Conservation (phyloP, 2,113 vertebrate species). For the Pelecanus crispus region DNA sequence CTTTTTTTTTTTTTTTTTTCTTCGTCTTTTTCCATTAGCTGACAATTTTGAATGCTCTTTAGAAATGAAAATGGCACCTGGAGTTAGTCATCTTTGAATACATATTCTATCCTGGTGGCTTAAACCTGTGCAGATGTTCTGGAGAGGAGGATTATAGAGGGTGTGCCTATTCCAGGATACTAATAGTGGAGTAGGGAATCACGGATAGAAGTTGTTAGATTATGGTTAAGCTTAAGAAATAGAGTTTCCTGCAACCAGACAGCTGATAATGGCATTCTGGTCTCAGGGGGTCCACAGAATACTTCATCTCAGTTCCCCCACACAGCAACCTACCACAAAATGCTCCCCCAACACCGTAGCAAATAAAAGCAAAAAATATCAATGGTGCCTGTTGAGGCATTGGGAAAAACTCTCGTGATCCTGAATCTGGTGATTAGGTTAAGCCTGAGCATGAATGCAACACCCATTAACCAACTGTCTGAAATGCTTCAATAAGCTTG, state of each 20-base stretch:
- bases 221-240: not conserved
- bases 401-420: not conserved
- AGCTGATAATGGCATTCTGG: not conserved
- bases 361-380: not conserved
- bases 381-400: not conserved
- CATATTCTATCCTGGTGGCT: not conserved
- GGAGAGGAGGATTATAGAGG: not conserved
- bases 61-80: not conserved
- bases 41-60: not conserved
- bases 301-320: not conserved
- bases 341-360: not conserved
- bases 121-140: not conserved
- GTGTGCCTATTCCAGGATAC: not conserved
- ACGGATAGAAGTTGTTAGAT: not conserved
- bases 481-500: not conserved
- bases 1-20: not conserved
- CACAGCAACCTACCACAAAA: not conserved
- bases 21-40: not conserved
- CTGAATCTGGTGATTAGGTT: not conserved
- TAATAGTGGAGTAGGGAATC: not conserved
- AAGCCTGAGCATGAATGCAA: not conserved
- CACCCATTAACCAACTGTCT: not conserved
- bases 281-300: not conserved
- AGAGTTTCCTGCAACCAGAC: not conserved
- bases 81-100: not conserved